Evolutionary conservation across 2,113 vertebrate species (phyloP), one percentile per base, ranked within the genome.

Genomic region (pig (Sus scrofa)): DNA sequence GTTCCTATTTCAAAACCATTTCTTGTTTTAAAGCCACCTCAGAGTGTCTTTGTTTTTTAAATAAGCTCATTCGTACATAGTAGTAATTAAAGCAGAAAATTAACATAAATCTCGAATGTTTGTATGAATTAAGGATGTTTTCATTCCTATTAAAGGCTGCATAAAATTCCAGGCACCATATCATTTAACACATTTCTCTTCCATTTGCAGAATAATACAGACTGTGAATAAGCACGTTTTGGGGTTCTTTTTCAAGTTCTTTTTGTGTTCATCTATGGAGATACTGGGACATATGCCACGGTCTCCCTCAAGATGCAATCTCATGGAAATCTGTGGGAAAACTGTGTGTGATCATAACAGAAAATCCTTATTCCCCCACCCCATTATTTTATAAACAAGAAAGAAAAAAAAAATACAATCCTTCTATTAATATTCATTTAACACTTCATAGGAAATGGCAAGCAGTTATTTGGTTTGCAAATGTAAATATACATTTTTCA

Each of bases 21-120:
- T 98, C n/a, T 97, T 92, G 79, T 96, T 65, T 95, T 78, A 62
- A 97, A 98, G 85, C 75, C 77, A 82, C 87, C 97, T 96, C 86
- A 19, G 97, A 96, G 77, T 97, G 63, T 97, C 91, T 87, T 97
- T 98, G 39, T 52, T 60, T 94, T 97, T 73, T 84, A 97, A 97
- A 95, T 93, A 86, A 96, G 91, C 97, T 97, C 93, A 84, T 97
- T 97, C n/a, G 70, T 97, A 95, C 93, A 92, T 70, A 96, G 89
- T 96, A 96, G 95, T 97, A 97, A 97, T 97, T 98, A 97, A 97
- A 96, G 90, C 85, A 77, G 84, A 75, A 95, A 96, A 96, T 96
- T 88, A 94, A 44, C 95, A 97, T 97, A 89, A 95, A 97, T 94
- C 96, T 97, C 81, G 58, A 97, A 88, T 93, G 86, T 97, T 97